Base-by-base conservation (phyloP, 2,888 invertebrate species). In the Allacma fusca region DNA sequence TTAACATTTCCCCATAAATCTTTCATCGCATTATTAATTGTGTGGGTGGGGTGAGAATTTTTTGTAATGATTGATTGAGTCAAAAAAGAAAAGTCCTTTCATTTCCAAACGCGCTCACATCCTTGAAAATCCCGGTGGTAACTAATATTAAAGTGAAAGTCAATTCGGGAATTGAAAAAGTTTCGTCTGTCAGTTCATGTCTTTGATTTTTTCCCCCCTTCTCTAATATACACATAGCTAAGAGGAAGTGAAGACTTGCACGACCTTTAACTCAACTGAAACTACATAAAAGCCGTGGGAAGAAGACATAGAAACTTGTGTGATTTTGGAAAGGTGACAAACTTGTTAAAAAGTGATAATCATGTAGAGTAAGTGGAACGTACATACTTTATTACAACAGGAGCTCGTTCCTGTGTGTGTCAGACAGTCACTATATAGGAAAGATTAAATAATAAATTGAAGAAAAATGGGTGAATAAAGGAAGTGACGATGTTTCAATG, bases 401-500 rank as follows among this genome's bases (percentile, higher is more conserved):
- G 7, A 50, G 50, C 16, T 12, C 50, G 50, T n/a, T 5, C 16
- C 50, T 16, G 50, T n/a, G n/a, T n/a, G n/a, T n/a, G n/a, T n/a
- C n/a, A n/a, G n/a, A n/a, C n/a, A n/a, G n/a, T 34, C 9, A 34
- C 4, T 4, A 9, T 7, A 34, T 34, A 34, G 9, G 34, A 34
- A 34, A 34, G 34, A 4, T 34, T 34, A 34, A 34, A 62, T 23
- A 4, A 9, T 62, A 9, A 23, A 12, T 62, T 62, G 62, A 62
- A 24, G 62, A 13, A 24, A 62, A 23, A 24, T 24, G 62, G 62
- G 62, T 24, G 23, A 62, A 62, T 26, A 62, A 26, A 19, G 4
- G 9, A 12, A 0, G 57, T 69, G 23, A 85, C 85, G 86, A 93
- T 93, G 93, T 93, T 93, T 88, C 93, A 93, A 89, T 93, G 93